A percentile compares a stretch with the other conserved stretches of the same genome.
Evolutionary conservation across 2,797 vertebrate genomes (phyloP).

Genomic region (Sebastes paucispinis): DNA sequence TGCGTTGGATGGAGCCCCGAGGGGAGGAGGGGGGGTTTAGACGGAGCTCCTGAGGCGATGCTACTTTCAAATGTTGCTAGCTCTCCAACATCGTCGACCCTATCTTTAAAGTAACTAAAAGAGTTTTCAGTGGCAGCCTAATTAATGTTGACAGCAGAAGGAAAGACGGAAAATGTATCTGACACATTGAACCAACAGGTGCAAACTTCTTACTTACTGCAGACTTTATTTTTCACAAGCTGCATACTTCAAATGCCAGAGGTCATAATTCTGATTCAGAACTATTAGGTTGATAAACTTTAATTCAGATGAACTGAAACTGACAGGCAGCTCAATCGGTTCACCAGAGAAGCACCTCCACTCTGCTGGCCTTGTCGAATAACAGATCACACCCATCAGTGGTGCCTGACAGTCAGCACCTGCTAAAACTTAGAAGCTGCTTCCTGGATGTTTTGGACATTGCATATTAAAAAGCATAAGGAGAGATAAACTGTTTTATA

Average conservation of each 20-base stretch:
- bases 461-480: no score
- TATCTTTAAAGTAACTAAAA: background rate
- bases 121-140: background rate
- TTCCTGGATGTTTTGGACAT: background rate
- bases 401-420: background rate
- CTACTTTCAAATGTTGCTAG: rapidly evolving
- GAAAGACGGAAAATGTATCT: background rate
- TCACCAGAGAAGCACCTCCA: background rate
- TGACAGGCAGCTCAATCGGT: background rate
- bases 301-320: background rate
- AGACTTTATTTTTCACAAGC: background rate
- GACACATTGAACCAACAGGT: background rate
- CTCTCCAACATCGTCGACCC: no score
- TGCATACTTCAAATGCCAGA: background rate
- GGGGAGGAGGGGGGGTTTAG: no score
- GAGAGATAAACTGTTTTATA: background rate
- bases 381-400: background rate
- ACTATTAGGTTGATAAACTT: background rate
- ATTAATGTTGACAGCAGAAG: background rate
- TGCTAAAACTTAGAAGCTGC: background rate
- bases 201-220: background rate
- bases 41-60: no score
- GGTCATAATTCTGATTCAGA: background rate
- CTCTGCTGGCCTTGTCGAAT: background rate
- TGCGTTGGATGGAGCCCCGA: no score